A percentile compares a stretch with the other conserved stretches of the same genome.
Evolutionary conservation across 2,888 invertebrate genomes (phyloP).

Genomic region (Cetonia aurata): DNA sequence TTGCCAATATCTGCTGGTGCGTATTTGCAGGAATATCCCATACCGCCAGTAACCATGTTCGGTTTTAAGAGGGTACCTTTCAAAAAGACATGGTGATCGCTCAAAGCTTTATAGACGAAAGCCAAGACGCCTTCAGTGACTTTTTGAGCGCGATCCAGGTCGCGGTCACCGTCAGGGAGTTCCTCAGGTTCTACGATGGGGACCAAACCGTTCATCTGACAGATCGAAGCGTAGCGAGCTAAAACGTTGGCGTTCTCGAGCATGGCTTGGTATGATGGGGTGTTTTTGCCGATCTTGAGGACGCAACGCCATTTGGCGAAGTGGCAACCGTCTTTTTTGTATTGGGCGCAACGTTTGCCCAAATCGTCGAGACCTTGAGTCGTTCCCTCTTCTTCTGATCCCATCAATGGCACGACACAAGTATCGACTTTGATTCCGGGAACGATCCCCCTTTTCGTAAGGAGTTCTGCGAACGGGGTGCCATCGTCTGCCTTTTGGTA

Average conservation of each 20-base stretch:
- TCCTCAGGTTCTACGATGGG: constrained; percentile 99
- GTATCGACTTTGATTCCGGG: constrained; percentile 98
- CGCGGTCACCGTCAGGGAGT: constrained; percentile 97
- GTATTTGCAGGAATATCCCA: constrained; percentile 63
- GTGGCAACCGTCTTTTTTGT: constrained; percentile 92
- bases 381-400: constrained; percentile 95
- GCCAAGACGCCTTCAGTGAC: constrained; percentile 96
- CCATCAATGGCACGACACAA: constrained; percentile 94
- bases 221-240: constrained; percentile 97
- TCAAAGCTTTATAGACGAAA: constrained; percentile 95
- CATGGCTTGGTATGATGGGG: constrained; percentile 92
- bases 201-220: constrained; percentile 95
- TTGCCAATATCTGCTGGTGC: constrained; percentile 86
- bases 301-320: constrained; percentile 99
- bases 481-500: constrained; percentile 96
- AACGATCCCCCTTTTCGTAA: constrained; percentile 91
- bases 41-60: constrained; percentile 87
- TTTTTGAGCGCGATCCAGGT: constrained; percentile 91
- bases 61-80: constrained; percentile 99
- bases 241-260: constrained; percentile 96
- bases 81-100: constrained; percentile 96
- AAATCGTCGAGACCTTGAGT: constrained; percentile 98
- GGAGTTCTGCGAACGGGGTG: constrained; percentile 84
- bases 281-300: constrained; percentile 91
- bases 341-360: constrained; percentile 93